phyloP scores from a whole-genome alignment of 2,113 vertebrate genomes.

The Rhea americana region DNA sequence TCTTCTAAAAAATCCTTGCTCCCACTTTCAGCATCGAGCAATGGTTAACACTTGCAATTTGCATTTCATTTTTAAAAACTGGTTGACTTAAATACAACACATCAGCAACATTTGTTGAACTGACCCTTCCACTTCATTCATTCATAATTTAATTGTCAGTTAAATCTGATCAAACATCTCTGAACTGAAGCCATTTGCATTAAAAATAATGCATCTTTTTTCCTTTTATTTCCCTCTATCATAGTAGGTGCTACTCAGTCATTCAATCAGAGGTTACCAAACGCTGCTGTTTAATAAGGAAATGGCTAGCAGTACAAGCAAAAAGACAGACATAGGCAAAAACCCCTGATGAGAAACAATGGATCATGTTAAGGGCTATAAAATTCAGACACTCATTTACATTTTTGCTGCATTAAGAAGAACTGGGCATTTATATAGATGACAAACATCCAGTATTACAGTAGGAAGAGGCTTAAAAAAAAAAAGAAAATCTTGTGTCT shows the following conservation, averaged over 20 bases:
- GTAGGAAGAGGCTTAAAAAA: neutral
- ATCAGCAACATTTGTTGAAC: neutral
- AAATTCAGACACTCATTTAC: neutral
- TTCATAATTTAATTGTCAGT: constrained; percentile 18
- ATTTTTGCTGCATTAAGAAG: neutral
- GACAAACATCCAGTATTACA: neutral
- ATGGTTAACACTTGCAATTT: neutral
- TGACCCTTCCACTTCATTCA: constrained; percentile 14
- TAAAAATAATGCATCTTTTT: constrained; percentile 23
- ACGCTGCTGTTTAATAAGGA: constrained; percentile 14
- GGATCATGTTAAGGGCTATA: neutral
- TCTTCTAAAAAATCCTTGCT: neutral
- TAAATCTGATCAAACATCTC: constrained; percentile 27
- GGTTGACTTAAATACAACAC: neutral
- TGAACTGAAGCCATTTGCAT: constrained; percentile 4
- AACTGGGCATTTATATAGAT: accelerated
- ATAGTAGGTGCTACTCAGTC: neutral
- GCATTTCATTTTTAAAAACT: neutral
- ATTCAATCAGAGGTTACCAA: neutral
- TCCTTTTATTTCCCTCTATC: neutral
- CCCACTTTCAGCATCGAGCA: neutral
- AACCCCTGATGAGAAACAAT: neutral
- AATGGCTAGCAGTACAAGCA: neutral
- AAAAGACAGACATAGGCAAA: neutral
- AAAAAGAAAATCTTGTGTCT: neutral